Percentiles rank a stretch among this genome's conserved stretches.
These are phyloP conservation scores for Selene dorsalis DNA, from an alignment of 2,797 vertebrate species.

Conservation along the genomic window DNA sequence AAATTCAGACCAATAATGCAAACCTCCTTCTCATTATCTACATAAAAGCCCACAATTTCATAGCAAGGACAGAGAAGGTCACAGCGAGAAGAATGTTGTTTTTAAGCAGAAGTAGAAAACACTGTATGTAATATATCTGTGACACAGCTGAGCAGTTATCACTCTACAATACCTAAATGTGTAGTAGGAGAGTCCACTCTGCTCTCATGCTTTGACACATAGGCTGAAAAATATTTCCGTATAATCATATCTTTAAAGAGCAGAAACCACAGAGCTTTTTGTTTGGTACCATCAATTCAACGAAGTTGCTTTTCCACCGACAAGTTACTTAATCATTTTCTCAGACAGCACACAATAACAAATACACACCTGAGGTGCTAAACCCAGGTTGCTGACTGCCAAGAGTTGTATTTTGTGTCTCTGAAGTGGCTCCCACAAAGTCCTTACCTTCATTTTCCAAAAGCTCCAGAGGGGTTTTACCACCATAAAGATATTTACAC, in stretches of 20 bases:
- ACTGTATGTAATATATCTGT: neutral
- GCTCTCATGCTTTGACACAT: neutral
- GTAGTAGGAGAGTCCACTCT: neutral
- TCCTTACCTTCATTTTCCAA: constrained; percentile 28
- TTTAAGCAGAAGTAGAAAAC: too few species aligned
- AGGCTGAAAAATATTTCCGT: constrained; percentile 8
- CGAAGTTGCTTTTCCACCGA: constrained; percentile 19
- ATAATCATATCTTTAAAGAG: constrained; percentile 8
- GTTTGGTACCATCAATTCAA: neutral
- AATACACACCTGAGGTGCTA: constrained; percentile 28
- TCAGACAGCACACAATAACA: constrained; percentile 30
- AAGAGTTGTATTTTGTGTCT: constrained; percentile 37
- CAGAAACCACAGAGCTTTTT: constrained; percentile 17
- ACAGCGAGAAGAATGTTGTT: neutral
- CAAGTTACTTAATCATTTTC: constrained; percentile 17
- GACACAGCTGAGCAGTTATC: neutral
- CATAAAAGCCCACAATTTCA: neutral
- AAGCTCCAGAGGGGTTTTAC: constrained; percentile 28
- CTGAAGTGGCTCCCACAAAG: constrained; percentile 39
- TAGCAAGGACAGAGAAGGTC: neutral
- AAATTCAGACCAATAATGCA: neutral
- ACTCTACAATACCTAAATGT: neutral
- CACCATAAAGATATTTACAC: constrained; percentile 24
- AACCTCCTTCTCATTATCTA: neutral
- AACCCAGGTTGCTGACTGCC: constrained; percentile 46